Conservation (phyloP, 2,113 vertebrate genomes). For the Neolamprologus hecqui region DNA sequence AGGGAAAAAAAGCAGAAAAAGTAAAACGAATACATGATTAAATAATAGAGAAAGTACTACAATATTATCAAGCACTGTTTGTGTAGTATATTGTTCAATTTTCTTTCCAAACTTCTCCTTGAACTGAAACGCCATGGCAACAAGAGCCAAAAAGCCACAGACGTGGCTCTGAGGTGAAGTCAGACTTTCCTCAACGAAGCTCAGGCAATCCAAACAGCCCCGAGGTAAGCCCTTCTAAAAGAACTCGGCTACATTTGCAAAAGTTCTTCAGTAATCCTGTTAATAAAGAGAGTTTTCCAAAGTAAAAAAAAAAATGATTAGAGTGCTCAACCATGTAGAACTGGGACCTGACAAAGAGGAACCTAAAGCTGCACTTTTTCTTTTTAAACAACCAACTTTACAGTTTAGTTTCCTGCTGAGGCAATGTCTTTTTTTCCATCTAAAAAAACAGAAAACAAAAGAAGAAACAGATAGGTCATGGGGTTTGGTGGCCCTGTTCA, state of each 20-base stretch:
- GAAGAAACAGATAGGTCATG: not conserved
- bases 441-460: not conserved
- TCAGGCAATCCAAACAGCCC: slow-evolving; percentile 18
- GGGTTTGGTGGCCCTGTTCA: slow-evolving; percentile 35
- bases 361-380: not conserved
- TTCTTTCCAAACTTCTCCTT: slow-evolving; percentile 30
- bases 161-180: slow-evolving; percentile 26
- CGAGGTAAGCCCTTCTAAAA: not conserved
- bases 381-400: slow-evolving; percentile 12
- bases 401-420: not conserved
- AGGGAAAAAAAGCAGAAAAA: not conserved
- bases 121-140: slow-evolving; percentile 29
- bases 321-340: not conserved
- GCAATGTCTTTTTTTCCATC: not conserved
- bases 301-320: not conserved
- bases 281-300: slow-evolving; percentile 5
- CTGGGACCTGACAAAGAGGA: not conserved
- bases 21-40: not conserved
- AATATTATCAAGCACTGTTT: not conserved
- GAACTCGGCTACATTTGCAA: slow-evolving; percentile 17
- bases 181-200: slow-evolving; percentile 2
- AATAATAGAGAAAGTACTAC: not conserved
- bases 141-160: slow-evolving; percentile 30
- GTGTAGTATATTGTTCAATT: not conserved
- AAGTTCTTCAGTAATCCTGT: slow-evolving; percentile 19